Percentiles rank a stretch among this genome's conserved stretches.
Evolutionary conservation across 2,113 vertebrate genomes (phyloP).

Genomic region (Phasianus colchicus): DNA sequence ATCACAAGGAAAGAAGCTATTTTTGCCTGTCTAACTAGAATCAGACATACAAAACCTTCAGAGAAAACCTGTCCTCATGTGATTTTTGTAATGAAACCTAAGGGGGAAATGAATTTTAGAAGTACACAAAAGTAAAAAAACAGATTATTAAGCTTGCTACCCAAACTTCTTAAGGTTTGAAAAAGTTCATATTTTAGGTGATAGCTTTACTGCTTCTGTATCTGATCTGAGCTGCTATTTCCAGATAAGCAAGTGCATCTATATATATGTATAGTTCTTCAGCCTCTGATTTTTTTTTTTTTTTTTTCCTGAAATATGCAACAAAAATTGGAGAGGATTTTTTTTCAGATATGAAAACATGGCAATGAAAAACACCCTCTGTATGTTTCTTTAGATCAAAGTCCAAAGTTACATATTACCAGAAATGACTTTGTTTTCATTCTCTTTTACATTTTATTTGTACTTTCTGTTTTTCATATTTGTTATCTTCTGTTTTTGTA

Average conservation of each 20-base stretch:
- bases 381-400: background rate
- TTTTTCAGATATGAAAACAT: background rate
- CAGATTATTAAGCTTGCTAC: background rate
- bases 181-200: background rate
- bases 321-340: background rate
- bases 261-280: background rate
- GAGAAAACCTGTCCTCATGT: background rate
- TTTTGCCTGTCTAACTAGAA: background rate
- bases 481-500: background rate
- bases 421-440: background rate
- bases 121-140: background rate
- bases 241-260: background rate
- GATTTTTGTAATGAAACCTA: background rate
- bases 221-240: background rate
- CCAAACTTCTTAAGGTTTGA: background rate
- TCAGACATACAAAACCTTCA: background rate
- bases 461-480: fast-evolving
- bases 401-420: background rate
- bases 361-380: background rate
- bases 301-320: background rate
- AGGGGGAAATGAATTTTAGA: conserved; percentile 14
- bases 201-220: background rate
- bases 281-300: background rate
- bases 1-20: background rate
- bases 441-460: background rate